These are phyloP conservation scores for Huso huso DNA, from an alignment of 2,797 vertebrate genomes.

Conservation along the genomic window DNA sequence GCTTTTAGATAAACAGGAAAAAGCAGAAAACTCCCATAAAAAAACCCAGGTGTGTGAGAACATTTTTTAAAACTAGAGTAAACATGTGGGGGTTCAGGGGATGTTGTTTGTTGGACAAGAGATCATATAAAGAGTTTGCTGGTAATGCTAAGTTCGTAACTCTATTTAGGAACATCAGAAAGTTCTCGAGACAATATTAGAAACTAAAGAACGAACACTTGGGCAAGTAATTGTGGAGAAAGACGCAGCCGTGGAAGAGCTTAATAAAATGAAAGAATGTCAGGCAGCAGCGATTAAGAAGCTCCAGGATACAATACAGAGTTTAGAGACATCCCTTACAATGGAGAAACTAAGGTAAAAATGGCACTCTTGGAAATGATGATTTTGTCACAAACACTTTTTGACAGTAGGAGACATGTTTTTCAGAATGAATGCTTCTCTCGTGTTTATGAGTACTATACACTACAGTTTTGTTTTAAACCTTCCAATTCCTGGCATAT, in stretches of 20 bases:
- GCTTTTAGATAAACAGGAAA: constrained; percentile 62
- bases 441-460: no score
- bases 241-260: constrained; percentile 59
- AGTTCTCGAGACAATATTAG: constrained; percentile 51
- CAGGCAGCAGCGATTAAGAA: constrained; percentile 52
- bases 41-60: constrained; percentile 58
- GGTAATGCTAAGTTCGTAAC: constrained; percentile 11
- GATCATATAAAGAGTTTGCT: no score
- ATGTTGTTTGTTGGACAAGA: no score
- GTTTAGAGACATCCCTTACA: constrained; percentile 56
- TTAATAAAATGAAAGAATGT: constrained; percentile 52
- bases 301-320: constrained; percentile 48
- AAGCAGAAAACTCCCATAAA: constrained; percentile 49
- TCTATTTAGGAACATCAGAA: constrained; percentile 53
- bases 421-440: no score
- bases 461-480: no score
- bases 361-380: constrained; percentile 7
- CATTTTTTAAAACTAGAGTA: no score
- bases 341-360: constrained; percentile 66
- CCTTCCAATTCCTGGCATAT: not conserved
- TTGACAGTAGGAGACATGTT: no score
- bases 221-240: constrained; percentile 59
- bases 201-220: constrained; percentile 52
- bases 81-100: no score
- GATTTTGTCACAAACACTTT: not conserved